Percentiles rank a stretch among this genome's conserved stretches.
Evolutionary conservation across 1,140 invertebrate species (phyloP).

Genomic region (Caenorhabditis tropicalis): DNA sequence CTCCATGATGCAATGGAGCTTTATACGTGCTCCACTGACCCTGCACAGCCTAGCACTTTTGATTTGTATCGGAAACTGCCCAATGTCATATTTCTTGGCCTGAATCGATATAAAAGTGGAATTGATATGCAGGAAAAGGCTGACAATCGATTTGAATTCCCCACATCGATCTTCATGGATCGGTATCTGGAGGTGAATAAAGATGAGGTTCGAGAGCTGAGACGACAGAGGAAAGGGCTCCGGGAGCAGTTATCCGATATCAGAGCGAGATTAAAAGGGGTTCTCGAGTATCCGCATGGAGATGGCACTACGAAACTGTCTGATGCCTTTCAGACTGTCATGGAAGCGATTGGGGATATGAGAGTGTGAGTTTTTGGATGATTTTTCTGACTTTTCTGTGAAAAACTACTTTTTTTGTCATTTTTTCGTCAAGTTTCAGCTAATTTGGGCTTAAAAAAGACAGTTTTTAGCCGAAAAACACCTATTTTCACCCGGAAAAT

Average conservation of each 20-base stretch:
- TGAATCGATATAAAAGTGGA: background rate
- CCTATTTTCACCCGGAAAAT: too few species aligned
- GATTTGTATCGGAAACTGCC: background rate
- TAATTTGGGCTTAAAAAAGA: too few species aligned
- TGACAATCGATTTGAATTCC: background rate
- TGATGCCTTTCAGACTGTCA: background rate
- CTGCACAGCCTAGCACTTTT: background rate
- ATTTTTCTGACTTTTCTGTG: background rate
- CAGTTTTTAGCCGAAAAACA: too few species aligned
- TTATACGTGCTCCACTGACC: background rate
- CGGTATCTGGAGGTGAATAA: background rate
- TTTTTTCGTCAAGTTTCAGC: too few species aligned
- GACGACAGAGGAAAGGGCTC: too few species aligned
- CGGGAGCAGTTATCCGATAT: background rate
- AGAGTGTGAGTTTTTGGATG: background rate
- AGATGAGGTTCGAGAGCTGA: too few species aligned
- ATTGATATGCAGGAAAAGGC: background rate
- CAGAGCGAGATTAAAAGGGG: background rate
- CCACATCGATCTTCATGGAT: background rate
- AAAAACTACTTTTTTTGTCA: too few species aligned
- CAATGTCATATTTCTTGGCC: background rate
- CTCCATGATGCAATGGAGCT: background rate
- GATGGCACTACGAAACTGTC: background rate
- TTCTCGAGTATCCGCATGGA: background rate
- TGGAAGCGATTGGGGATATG: background rate